Conservation (phyloP, 1,140 invertebrate species). For the Philaenus spumarius region DNA sequence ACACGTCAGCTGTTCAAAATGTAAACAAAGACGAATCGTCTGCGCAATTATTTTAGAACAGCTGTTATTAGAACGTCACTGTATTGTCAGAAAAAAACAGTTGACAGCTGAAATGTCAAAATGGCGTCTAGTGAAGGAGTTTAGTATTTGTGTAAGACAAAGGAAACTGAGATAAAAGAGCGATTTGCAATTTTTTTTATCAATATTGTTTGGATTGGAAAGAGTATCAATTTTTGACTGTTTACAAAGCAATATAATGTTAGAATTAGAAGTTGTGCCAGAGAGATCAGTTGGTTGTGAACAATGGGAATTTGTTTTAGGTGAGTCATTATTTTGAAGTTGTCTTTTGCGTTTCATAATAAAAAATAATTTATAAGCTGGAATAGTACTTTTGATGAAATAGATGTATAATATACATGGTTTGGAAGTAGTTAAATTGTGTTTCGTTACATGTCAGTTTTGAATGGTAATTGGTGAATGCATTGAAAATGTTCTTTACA, state of each 20-base stretch:
- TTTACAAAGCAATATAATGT: constrained; percentile 52
- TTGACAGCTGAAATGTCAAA: constrained; percentile 10
- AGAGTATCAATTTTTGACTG: not conserved
- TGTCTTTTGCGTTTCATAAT: not conserved
- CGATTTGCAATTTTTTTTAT: not conserved
- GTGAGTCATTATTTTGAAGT: constrained; percentile 51
- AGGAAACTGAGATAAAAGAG: not conserved
- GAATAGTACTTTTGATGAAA: too few relatives aligned
- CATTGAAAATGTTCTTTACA: too few relatives aligned
- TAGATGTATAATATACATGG: too few relatives aligned
- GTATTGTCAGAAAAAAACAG: not conserved
- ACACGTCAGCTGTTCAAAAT: too few relatives aligned
- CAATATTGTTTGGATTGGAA: not conserved
- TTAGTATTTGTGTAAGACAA: constrained; percentile 1
- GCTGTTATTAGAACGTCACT: not conserved
- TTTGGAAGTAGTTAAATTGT: too few relatives aligned
- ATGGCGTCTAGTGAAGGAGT: not conserved
- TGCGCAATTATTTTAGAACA: not conserved
- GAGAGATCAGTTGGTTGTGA: constrained; percentile 93
- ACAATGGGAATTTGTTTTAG: constrained; percentile 95
- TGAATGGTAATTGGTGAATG: too few relatives aligned
- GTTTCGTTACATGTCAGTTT: too few relatives aligned
- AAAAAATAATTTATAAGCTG: too few relatives aligned
- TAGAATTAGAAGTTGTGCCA: constrained; percentile 92
- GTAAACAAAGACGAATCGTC: too few relatives aligned